A percentile compares a stretch with the other conserved stretches of the same genome.
Evolutionary conservation across 37 sponge, comb jelly and placozoan genomes (phyloP).

Genomic region (Bolinopsis microptera): DNA sequence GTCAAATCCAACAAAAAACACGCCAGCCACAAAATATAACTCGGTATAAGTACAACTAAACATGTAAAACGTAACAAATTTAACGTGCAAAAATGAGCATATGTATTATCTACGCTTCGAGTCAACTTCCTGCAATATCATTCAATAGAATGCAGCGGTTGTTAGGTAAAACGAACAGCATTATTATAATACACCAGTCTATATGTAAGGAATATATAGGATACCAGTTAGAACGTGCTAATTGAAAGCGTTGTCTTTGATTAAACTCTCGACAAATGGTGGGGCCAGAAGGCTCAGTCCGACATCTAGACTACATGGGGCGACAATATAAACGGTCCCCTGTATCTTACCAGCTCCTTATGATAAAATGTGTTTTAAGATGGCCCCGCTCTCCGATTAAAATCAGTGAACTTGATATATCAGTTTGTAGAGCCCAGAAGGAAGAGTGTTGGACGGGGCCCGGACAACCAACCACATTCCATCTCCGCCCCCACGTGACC

Average conservation of each 20-base stretch:
- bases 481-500: not conserved
- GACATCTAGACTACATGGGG: not conserved
- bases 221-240: not conserved
- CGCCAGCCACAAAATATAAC: no score
- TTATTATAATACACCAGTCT: not conserved
- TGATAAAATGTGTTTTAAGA: no score
- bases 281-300: not conserved
- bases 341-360: not conserved
- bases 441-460: not conserved
- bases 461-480: not conserved
- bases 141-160: not conserved
- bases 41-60: not conserved
- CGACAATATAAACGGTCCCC: not conserved
- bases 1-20: no score
- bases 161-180: not conserved
- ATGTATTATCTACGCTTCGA: not conserved
- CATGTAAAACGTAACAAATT: not conserved
- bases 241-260: not conserved
- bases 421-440: not conserved
- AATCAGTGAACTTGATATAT: conserved; percentile 61
- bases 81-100: not conserved
- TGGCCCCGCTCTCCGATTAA: not conserved
- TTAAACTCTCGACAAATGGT: not conserved
- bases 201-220: not conserved
- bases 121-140: not conserved